Evolutionary conservation across 1,140 invertebrate genomes (phyloP), one percentile per base, ranked within the genome.

Genomic region (Trichonephila clavipes): DNA sequence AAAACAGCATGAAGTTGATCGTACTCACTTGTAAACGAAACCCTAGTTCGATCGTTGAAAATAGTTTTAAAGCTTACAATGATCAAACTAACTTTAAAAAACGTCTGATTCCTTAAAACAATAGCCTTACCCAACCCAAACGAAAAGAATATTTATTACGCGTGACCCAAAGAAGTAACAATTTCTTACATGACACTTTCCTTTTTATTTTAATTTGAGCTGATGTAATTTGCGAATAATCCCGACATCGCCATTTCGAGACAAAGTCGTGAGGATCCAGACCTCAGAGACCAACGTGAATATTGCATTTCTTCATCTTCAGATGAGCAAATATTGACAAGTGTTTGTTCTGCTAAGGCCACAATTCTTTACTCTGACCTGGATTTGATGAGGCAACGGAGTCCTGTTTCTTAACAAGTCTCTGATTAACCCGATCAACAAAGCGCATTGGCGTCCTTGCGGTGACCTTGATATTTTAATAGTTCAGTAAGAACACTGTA

Each of bases 241-340:
- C 85, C 85, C 85, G 28, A 64, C 16, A 62, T 87, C 34, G 59
- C 34, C 24, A 21, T 62, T 21, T 2, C n/a, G n/a, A n/a, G 85
- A 87, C 6, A 62, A 16, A 87, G n/a, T 62, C 18, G 85, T 62
- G 85, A 62, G 58, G 28, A 61, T 83, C 44, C 82, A 21, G 82
- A 85, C 40, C 82, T 58, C 51, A n/a, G 21, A 19, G 16, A 85
- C 44, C 7, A n/a, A 85, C 6, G 44, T 5, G 44, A 83, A 83
- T n/a, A 51, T 24, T 87, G 14, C 58, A 87, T 87, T 87, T 14
- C 85, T 87, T 62, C 51, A 62, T 87, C 58, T 59, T 87, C 85
- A 87, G 85, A 87, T 87, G 85, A 44, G 61, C 85, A 87, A 87
- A 87, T 62, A 87, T 87, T 87, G 85, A 34, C 59, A 59, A 62